These are phyloP conservation scores for Acropternis orthonyx DNA, from an alignment of 2,797 vertebrate genomes.

Conservation along the genomic window DNA sequence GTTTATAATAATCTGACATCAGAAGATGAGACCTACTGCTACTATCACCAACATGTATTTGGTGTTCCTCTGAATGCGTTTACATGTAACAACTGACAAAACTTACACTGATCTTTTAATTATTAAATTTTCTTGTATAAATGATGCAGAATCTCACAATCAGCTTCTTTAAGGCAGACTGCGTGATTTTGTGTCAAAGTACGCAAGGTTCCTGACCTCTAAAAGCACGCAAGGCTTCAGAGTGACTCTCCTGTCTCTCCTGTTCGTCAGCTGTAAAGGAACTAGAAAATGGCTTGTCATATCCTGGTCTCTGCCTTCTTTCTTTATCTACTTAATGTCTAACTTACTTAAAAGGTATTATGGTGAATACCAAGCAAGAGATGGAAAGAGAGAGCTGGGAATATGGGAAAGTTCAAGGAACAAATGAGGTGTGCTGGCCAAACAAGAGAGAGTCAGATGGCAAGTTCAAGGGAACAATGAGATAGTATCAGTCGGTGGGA, in stretches of 20 bases:
- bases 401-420: background rate
- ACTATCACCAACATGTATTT: rapidly evolving
- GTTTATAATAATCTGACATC: background rate
- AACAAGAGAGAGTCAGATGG: background rate
- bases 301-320: background rate
- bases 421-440: background rate
- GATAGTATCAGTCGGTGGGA: rapidly evolving
- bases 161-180: background rate
- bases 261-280: background rate
- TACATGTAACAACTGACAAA: background rate
- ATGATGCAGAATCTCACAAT: background rate
- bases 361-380: background rate
- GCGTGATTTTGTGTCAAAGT: background rate
- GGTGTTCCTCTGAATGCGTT: rapidly evolving
- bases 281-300: background rate
- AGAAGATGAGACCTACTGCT: background rate
- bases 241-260: background rate
- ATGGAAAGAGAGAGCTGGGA: background rate
- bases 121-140: background rate
- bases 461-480: background rate
- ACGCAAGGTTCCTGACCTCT: background rate
- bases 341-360: background rate
- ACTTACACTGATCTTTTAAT: background rate
- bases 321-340: background rate
- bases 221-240: background rate